Evolutionary conservation across 2,113 vertebrate genomes (phyloP), one percentile per base, ranked within the genome.

Genomic region (Eurypyga helias): DNA sequence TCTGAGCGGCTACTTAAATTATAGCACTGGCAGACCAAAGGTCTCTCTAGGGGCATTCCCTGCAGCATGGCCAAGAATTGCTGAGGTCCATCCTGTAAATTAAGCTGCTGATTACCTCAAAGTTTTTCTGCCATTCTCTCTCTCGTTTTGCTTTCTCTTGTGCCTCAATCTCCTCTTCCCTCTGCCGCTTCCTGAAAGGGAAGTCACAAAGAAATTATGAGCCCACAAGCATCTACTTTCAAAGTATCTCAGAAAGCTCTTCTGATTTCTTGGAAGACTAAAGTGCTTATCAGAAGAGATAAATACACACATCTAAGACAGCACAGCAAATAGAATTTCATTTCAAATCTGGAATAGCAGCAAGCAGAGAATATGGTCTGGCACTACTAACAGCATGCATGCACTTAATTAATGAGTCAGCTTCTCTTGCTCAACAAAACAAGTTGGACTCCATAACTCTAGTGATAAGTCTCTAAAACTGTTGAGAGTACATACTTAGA

Each of bases 101-200:
- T 49, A n/a, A 83, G 9, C n/a, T 64, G 60, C 52, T 76, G 73
- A 75, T 95, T 97, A 99, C 99, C 99, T 99, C 99, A 96, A 99
- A 99, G 97, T 99, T 99, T 97, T 99, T 99, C 98, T 99, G 99
- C 99, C 99, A 99, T 65, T 99, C 99, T 88, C 99, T 98, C 26
- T 99, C 99, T 64, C 99, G 97, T 95, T 99, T 99, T 11, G 99
- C 99, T 93, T 99, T 99, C 96, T 99, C 99, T 62, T 99, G 99
- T 34, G 98, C 98, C 93, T 99, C 99, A 25, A 99, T 99, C 98
- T 99, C 99, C 88, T 99, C 99, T 96, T 99, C 99, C 95, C 99
- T 98, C 80, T 99, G 99, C 55, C 99, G 97, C 98, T 99, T 99
- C 96, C 99, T 99, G 96, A 21, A 94, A 96, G 20, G 55, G 72